These are phyloP conservation scores for Helleia helle DNA, from an alignment of 2,888 invertebrate genomes.

Conservation along the genomic window DNA sequence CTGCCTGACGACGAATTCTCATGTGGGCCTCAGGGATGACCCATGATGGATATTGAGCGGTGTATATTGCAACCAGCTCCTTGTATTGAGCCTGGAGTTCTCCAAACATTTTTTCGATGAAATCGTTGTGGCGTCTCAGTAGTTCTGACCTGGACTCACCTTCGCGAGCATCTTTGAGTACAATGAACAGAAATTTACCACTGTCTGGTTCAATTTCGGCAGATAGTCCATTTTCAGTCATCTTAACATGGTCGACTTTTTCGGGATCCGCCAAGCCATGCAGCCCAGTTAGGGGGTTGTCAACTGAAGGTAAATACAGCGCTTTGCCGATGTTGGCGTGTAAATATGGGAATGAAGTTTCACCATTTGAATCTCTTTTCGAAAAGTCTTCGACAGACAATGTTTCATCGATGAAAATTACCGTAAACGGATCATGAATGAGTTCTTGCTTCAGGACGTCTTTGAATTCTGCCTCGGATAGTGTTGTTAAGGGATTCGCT, in stretches of 20 bases:
- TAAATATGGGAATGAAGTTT: slow-evolving; percentile 50
- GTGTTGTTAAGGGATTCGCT: slow-evolving; percentile 42
- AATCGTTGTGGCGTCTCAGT: slow-evolving; percentile 74
- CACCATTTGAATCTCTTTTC: slow-evolving; percentile 50
- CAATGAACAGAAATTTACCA: slow-evolving; percentile 69
- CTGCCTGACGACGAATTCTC: slow-evolving; percentile 42
- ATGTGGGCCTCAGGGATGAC: slow-evolving; percentile 34
- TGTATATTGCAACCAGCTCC: slow-evolving; percentile 72
- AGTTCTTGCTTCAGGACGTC: slow-evolving; percentile 44
- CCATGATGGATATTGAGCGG: slow-evolving; percentile 72
- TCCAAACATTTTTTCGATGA: slow-evolving; percentile 69
- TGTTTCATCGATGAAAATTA: slow-evolving; percentile 69
- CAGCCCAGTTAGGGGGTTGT: slow-evolving; percentile 71
- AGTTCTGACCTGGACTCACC: slow-evolving; percentile 69
- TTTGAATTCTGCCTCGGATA: slow-evolving; percentile 43
- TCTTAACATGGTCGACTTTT: slow-evolving; percentile 39
- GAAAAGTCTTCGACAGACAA: slow-evolving; percentile 76
- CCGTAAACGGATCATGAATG: slow-evolving; percentile 45
- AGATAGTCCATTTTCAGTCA: slow-evolving; percentile 50
- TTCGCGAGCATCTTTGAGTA: slow-evolving; percentile 72
- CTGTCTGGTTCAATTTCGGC: slow-evolving; percentile 47
- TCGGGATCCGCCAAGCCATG: slow-evolving; percentile 59
- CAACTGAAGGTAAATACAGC: slow-evolving; percentile 77
- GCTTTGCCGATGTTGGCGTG: slow-evolving; percentile 38
- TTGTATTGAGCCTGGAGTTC: slow-evolving; percentile 54